Percentiles rank a stretch among this genome's conserved stretches.
These are phyloP conservation scores for Barnardius zonarius DNA, from an alignment of 2,113 vertebrate genomes.

Conservation along the genomic window DNA sequence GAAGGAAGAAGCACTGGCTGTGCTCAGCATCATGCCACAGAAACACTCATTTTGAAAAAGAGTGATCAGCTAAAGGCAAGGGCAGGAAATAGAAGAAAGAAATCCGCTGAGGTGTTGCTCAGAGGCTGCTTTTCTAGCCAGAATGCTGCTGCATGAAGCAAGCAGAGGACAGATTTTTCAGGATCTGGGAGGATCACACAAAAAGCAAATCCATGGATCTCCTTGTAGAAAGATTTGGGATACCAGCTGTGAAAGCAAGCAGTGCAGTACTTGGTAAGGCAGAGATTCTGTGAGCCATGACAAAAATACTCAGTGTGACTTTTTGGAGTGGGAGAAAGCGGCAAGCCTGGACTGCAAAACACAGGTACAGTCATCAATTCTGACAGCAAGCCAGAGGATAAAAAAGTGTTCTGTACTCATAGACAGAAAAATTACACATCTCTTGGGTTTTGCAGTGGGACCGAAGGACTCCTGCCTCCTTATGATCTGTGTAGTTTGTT, in stretches of 20 bases:
- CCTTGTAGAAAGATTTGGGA: background rate
- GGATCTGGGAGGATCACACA: background rate
- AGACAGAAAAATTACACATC: background rate
- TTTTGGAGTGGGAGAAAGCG: background rate
- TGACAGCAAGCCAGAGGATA: background rate
- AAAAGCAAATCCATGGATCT: background rate
- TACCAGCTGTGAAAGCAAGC: background rate
- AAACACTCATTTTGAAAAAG: background rate
- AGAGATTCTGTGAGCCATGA: background rate
- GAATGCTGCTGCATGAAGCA: accelerated
- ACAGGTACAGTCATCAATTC: background rate
- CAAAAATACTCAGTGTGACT: background rate
- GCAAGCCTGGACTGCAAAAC: background rate
- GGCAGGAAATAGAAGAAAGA: background rate
- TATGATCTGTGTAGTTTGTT: background rate
- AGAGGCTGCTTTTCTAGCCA: background rate
- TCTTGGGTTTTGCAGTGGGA: background rate
- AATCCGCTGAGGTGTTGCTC: accelerated
- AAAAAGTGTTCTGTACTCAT: background rate
- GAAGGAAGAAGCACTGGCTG: background rate
- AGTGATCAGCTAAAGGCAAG: background rate
- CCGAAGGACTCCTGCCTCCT: background rate
- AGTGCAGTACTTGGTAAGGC: background rate
- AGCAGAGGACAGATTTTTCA: background rate
- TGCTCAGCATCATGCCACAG: background rate